Percentiles rank a stretch among this genome's conserved stretches.
Evolutionary conservation across 2,797 vertebrate genomes (phyloP).

Genomic region (Lindbergichthys nudifrons): DNA sequence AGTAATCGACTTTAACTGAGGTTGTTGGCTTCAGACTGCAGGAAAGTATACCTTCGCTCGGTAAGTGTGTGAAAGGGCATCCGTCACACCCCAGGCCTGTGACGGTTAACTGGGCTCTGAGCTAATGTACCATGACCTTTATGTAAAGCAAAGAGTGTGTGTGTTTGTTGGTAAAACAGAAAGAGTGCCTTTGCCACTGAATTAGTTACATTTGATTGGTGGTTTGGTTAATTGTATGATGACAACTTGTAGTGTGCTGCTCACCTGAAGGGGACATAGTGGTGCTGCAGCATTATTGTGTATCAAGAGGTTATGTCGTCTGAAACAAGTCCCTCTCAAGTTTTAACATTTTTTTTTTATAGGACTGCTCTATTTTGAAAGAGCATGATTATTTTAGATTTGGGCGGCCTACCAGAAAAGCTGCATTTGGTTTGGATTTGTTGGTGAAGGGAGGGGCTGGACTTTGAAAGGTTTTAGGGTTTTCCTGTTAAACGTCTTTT

Average conservation of each 20-base stretch:
- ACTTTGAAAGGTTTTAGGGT: conserved; percentile 14
- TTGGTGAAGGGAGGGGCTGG: conserved; percentile 6
- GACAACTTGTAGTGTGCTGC: conserved; percentile 40
- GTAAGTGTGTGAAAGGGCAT: conserved; percentile 27
- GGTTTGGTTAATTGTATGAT: conserved; percentile 39
- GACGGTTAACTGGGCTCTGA: conserved; percentile 60
- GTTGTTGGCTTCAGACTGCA: neutral
- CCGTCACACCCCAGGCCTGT: conserved; percentile 30
- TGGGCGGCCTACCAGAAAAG: conserved; percentile 3
- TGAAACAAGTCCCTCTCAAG: conserved; percentile 1
- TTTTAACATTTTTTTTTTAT: conserved; percentile 19
- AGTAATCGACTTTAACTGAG: neutral
- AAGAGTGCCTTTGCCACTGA: too few relatives aligned
- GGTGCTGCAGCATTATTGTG: conserved; percentile 17
- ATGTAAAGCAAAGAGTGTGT: conserved; percentile 23
- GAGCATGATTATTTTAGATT: conserved; percentile 6
- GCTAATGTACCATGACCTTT: conserved; percentile 71
- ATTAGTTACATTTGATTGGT: conserved; percentile 10
- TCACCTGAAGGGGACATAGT: conserved; percentile 31
- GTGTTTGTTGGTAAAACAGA: too few relatives aligned
- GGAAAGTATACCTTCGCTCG: conserved; percentile 6
- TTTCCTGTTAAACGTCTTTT: conserved; percentile 40
- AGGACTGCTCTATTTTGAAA: conserved; percentile 1
- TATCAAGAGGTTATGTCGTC: conserved; percentile 10
- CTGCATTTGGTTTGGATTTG: conserved; percentile 19